Conservation (phyloP, 2,888 invertebrate species). For the Rhaphigaster nebulosa region DNA sequence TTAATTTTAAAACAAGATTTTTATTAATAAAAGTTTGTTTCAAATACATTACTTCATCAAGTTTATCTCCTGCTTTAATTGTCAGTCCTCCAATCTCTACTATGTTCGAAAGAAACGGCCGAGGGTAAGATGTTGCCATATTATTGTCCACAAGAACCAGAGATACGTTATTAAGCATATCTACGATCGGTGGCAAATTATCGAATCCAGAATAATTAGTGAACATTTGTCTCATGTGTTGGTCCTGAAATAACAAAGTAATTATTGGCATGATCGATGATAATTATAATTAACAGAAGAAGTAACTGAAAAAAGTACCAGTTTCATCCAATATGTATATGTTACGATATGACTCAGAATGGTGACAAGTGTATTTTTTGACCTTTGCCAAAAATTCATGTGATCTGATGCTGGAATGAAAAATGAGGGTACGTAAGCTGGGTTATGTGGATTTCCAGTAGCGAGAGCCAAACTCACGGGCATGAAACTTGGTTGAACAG, state of each 20-base stretch:
- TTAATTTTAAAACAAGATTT: background rate
- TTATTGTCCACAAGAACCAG: slow-evolving; percentile 46
- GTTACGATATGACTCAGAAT: background rate
- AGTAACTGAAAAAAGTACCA: background rate
- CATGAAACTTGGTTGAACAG: slow-evolving; percentile 46
- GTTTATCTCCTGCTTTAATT: slow-evolving; percentile 72
- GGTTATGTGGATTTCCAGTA: slow-evolving; percentile 61
- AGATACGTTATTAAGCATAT: slow-evolving; percentile 51
- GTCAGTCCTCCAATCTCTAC: slow-evolving; percentile 89
- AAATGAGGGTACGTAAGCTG: slow-evolving; percentile 61
- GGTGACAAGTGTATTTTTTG: slow-evolving; percentile 50
- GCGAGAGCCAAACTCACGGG: background rate
- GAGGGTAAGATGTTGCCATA: slow-evolving; percentile 71
- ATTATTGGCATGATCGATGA: background rate
- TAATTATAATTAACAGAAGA: background rate
- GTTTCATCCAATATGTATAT: background rate
- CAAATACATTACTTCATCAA: background rate
- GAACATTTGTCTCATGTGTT: slow-evolving; percentile 58
- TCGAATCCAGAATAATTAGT: slow-evolving; percentile 58
- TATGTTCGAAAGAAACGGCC: slow-evolving; percentile 83
- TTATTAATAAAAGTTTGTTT: background rate
- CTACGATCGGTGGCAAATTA: slow-evolving; percentile 31
- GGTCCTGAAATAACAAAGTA: slow-evolving; percentile 40
- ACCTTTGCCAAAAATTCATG: slow-evolving; percentile 62
- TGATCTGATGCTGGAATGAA: slow-evolving; percentile 53